Evolutionary conservation across 2,797 vertebrate species (phyloP).

Genomic region (Takifugu rubripes): DNA sequence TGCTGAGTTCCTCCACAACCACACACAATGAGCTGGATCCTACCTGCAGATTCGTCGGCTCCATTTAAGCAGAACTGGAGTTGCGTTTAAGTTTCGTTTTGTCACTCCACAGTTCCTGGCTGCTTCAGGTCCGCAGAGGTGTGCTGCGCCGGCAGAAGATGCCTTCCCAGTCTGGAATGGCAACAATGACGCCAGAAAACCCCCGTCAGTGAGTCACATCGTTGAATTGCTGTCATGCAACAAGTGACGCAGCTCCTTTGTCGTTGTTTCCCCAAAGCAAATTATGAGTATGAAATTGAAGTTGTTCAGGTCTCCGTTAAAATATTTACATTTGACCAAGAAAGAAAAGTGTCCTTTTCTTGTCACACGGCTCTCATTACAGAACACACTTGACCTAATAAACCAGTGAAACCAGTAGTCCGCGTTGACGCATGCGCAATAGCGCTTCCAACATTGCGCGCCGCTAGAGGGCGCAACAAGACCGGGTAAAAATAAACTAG

Average conservation of each 20-base stretch:
- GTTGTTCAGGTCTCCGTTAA: no score
- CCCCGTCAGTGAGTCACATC: constrained; percentile 52
- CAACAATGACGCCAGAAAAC: constrained; percentile 25
- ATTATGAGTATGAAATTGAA: neutral
- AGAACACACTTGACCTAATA: neutral
- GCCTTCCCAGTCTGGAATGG: constrained; percentile 52
- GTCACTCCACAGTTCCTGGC: constrained; percentile 57
- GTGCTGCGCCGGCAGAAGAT: constrained; percentile 18
- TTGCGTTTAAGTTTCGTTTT: constrained; percentile 28
- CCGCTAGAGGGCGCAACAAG: constrained; percentile 43
- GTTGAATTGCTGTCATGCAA: constrained; percentile 16
- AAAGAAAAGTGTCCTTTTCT: no score
- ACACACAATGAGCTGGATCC: constrained; percentile 3
- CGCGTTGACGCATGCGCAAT: neutral
- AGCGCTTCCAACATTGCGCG: neutral
- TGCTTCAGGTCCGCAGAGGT: constrained; percentile 25
- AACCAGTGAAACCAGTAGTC: neutral
- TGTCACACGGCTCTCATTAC: neutral
- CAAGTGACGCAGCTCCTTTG: constrained; percentile 6
- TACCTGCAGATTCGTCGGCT: constrained; percentile 78
- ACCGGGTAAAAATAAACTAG: neutral
- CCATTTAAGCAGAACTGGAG: constrained; percentile 56
- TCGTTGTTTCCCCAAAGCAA: neutral
- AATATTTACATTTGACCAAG: no score
- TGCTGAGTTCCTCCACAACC: no score